phyloP scores from a whole-genome alignment of 1,140 invertebrate genomes.

The Centruroides sculpturatus region DNA sequence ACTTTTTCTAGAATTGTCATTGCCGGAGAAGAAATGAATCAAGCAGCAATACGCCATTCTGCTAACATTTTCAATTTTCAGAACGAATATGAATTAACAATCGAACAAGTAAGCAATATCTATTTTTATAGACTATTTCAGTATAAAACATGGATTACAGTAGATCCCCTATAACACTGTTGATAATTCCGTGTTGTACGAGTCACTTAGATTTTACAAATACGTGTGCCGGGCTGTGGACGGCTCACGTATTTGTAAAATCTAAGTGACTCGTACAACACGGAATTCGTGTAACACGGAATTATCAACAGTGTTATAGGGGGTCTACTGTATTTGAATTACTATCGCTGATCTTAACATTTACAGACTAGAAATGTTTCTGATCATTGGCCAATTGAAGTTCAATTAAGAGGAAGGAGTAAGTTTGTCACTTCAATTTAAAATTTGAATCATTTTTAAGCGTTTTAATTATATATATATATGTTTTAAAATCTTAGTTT shows the following conservation, averaged over 20 bases:
- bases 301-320: too few species aligned
- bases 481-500: neutral
- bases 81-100: conserved; percentile 5
- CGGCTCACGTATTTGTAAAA: too few species aligned
- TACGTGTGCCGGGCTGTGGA: too few species aligned
- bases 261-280: too few species aligned
- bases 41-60: conserved; percentile 6
- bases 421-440: neutral
- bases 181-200: too few species aligned
- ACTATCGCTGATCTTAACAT: too few species aligned
- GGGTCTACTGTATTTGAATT: too few species aligned
- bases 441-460: neutral
- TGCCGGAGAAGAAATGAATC: conserved; percentile 9
- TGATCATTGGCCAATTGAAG: conserved; percentile 10
- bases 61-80: conserved; percentile 3
- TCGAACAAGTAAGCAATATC: neutral
- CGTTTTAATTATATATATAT: neutral
- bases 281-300: too few species aligned
- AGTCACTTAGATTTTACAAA: too few species aligned
- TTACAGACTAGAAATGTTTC: conserved; percentile 1
- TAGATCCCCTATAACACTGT: too few species aligned
- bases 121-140: too few species aligned
- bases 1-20: conserved; percentile 3
- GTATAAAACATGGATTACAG: too few species aligned
- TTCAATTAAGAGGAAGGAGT: conserved; percentile 5